phyloP scores from a whole-genome alignment of 1,140 invertebrate species.

The Drosophila ficusphila region DNA sequence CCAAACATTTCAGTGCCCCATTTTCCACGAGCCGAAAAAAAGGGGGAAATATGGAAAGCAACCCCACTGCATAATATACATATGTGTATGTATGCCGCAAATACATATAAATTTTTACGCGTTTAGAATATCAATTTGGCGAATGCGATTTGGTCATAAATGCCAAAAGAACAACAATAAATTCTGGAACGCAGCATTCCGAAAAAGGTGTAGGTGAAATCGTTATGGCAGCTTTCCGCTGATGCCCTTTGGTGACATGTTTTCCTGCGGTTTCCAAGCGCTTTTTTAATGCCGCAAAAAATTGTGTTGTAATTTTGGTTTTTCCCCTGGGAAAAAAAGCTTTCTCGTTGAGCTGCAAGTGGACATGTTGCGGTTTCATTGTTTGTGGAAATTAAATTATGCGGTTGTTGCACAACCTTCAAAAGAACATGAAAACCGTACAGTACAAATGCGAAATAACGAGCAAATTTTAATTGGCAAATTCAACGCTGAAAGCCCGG shows the following conservation, averaged over 20 bases:
- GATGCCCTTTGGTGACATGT: constrained; percentile 69
- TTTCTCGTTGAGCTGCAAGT: constrained; percentile 44
- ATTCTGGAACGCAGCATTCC: constrained; percentile 57
- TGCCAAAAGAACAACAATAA: constrained; percentile 65
- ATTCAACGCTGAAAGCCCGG: constrained; percentile 6
- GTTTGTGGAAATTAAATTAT: constrained; percentile 78
- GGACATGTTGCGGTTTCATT: constrained; percentile 73
- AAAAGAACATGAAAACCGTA: constrained; percentile 14
- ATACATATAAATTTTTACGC: constrained; percentile 72
- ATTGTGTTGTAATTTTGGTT: constrained; percentile 24
- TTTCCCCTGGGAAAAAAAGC: neutral
- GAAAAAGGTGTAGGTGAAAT: neutral
- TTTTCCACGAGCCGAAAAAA: constrained; percentile 14
- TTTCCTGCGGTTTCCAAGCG: constrained; percentile 60
- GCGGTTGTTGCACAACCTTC: constrained; percentile 55
- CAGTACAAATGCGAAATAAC: constrained; percentile 34
- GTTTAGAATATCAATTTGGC: constrained; percentile 78
- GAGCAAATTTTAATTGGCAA: constrained; percentile 41
- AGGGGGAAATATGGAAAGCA: constrained; percentile 9
- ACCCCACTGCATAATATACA: constrained; percentile 15
- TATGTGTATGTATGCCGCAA: constrained; percentile 3
- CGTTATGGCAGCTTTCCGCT: constrained; percentile 31
- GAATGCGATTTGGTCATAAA: constrained; percentile 77
- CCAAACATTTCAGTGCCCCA: constrained; percentile 50
- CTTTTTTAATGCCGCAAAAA: constrained; percentile 47